A percentile compares a stretch with the other conserved stretches of the same genome.
Conservation (phyloP, 2,113 vertebrate genomes). For the Labeo rohita region DNA sequence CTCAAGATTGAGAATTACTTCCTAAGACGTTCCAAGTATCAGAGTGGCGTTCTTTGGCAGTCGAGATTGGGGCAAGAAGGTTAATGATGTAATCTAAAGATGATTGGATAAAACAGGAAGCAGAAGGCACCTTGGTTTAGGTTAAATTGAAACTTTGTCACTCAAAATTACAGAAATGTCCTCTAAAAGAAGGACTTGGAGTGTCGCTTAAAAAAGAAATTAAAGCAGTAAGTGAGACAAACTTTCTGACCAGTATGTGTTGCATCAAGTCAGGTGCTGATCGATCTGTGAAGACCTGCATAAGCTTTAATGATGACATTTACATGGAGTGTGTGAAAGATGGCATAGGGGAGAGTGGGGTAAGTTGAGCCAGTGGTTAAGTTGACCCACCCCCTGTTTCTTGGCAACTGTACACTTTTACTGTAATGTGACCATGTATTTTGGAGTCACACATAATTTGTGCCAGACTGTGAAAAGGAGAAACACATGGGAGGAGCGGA, state of each 20-base stretch:
- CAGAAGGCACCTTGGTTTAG: constrained; percentile 36
- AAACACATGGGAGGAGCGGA: too few relatives aligned
- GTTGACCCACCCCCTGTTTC: too few relatives aligned
- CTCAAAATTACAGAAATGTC: not conserved
- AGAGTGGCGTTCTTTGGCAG: not conserved
- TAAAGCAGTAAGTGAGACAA: not conserved
- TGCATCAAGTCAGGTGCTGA: not conserved
- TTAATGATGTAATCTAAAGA: constrained; percentile 29
- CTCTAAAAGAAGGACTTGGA: not conserved
- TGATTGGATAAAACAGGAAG: constrained; percentile 3
- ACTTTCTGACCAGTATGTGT: not conserved
- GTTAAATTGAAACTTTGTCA: not conserved
- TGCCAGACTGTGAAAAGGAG: too few relatives aligned
- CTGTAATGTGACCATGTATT: too few relatives aligned
- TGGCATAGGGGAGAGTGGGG: too few relatives aligned
- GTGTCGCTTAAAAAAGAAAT: not conserved
- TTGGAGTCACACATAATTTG: too few relatives aligned
- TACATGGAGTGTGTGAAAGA: too few relatives aligned
- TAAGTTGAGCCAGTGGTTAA: too few relatives aligned
- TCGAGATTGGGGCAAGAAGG: not conserved
- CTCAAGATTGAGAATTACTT: constrained; percentile 40
- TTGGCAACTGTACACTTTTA: too few relatives aligned
- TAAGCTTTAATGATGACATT: not conserved
- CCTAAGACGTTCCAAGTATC: constrained; percentile 39
- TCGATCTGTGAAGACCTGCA: not conserved